Percentiles rank a stretch among this genome's conserved stretches.
Conservation (phyloP, 2,113 vertebrate species). For the Mellivora capensis region DNA sequence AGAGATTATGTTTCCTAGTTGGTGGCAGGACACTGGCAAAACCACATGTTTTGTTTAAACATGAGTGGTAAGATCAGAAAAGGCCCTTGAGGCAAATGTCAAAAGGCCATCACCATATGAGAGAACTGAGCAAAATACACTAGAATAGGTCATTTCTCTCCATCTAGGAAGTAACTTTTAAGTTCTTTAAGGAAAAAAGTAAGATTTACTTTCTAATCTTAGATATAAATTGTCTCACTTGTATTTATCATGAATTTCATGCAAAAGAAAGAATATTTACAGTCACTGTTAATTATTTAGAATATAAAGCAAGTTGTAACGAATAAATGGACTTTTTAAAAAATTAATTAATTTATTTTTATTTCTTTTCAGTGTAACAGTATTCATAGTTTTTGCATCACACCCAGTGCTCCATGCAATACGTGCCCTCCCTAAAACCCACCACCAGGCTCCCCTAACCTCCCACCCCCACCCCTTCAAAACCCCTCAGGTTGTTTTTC, state of each 20-base stretch:
- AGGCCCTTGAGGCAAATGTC: neutral
- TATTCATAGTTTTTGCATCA: too few relatives aligned
- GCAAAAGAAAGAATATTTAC: neutral
- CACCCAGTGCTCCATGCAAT: too few relatives aligned
- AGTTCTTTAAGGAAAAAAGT: neutral
- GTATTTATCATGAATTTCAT: neutral
- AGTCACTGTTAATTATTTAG: neutral
- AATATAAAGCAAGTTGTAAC: neutral
- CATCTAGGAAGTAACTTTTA: neutral
- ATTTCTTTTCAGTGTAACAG: too few relatives aligned
- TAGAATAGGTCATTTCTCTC: neutral
- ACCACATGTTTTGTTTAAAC: constrained; percentile 47
- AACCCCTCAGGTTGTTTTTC: too few relatives aligned
- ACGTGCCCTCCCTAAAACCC: too few relatives aligned
- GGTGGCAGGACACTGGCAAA: neutral
- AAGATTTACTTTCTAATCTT: neutral
- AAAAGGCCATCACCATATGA: neutral
- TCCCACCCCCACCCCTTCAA: too few relatives aligned
- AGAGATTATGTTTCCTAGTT: constrained; percentile 44
- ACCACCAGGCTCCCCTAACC: too few relatives aligned
- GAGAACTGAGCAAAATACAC: neutral
- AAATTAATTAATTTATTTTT: too few relatives aligned
- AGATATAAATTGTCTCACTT: neutral
- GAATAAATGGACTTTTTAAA: neutral
- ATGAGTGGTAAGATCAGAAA: neutral